A percentile compares a stretch with the other conserved stretches of the same genome.
Evolutionary conservation across 2,797 vertebrate species (phyloP).

Genomic region (Triplophysa yarkandensis): DNA sequence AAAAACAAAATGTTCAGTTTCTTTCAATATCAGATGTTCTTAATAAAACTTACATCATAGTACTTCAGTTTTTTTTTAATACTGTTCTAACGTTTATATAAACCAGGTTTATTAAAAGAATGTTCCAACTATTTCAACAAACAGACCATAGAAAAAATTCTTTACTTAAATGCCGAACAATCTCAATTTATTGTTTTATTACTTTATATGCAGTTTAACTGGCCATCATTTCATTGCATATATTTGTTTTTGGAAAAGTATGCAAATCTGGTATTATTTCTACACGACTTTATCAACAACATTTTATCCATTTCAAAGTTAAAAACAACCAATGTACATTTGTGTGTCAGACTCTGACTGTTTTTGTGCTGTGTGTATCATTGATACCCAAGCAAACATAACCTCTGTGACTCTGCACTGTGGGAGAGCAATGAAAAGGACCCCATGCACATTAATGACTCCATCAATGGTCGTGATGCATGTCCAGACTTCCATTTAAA

Average conservation of each 20-base stretch:
- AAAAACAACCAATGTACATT: conserved; percentile 54
- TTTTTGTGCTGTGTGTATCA: conserved; percentile 72
- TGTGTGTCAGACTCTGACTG: conserved; percentile 60
- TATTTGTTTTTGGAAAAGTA: not conserved
- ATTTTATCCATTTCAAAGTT: conserved; percentile 38
- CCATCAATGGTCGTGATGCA: conserved; percentile 47
- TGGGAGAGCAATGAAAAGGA: conserved; percentile 44
- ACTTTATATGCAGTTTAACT: too few species aligned
- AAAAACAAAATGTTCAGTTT: conserved; percentile 24
- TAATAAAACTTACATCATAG: conserved; percentile 8
- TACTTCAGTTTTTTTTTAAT: not conserved
- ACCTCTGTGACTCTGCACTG: conserved; percentile 63
- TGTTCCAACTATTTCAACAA: not conserved
- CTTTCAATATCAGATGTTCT: not conserved
- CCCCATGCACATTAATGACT: conserved; percentile 53
- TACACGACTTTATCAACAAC: not conserved
- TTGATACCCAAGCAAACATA: conserved; percentile 73
- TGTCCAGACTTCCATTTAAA: conserved; percentile 53
- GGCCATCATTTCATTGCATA: not conserved
- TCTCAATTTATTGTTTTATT: not conserved
- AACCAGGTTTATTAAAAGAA: not conserved
- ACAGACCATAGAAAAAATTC: too few species aligned
- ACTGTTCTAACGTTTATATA: not conserved
- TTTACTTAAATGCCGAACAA: too few species aligned
- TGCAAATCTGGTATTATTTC: not conserved